phyloP scores from a whole-genome alignment of 2,113 vertebrate genomes.

The Myanophis thanlyinensis region DNA sequence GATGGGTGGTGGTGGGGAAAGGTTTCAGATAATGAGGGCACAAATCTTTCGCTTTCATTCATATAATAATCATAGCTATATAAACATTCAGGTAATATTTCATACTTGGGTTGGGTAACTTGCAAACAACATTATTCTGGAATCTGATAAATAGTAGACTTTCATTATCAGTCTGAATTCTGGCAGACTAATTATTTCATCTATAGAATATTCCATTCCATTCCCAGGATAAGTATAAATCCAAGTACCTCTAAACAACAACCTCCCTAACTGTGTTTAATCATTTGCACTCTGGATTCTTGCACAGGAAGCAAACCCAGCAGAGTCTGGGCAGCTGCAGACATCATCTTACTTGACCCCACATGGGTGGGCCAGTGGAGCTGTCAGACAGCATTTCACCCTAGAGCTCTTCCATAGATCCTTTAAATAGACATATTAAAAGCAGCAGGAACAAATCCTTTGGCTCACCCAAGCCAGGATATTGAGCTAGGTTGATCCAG shows the following conservation, averaged over 20 bases:
- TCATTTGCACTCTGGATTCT: not conserved
- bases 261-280: fast-evolving
- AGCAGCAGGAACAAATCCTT: not conserved
- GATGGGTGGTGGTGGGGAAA: not conserved
- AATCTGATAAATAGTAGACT: slow-evolving; percentile 36
- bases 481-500: not conserved
- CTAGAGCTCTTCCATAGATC: not conserved
- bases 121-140: slow-evolving; percentile 15
- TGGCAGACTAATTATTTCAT: slow-evolving; percentile 47
- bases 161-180: slow-evolving; percentile 12
- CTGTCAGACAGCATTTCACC: fast-evolving
- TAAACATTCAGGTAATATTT: slow-evolving; percentile 54
- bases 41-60: slow-evolving; percentile 56
- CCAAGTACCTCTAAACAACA: slow-evolving; percentile 10
- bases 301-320: not conserved
- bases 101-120: slow-evolving; percentile 41
- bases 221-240: slow-evolving; percentile 29
- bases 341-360: not conserved
- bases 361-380: slow-evolving; percentile 36
- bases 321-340: not conserved
- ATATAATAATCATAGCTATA: slow-evolving; percentile 53
- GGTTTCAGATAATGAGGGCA: slow-evolving; percentile 48
- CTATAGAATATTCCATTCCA: not conserved
- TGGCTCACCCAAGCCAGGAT: fast-evolving
- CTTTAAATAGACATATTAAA: not conserved